Base-by-base conservation (phyloP, 2,113 vertebrate genomes). In the Vimba vimba region DNA sequence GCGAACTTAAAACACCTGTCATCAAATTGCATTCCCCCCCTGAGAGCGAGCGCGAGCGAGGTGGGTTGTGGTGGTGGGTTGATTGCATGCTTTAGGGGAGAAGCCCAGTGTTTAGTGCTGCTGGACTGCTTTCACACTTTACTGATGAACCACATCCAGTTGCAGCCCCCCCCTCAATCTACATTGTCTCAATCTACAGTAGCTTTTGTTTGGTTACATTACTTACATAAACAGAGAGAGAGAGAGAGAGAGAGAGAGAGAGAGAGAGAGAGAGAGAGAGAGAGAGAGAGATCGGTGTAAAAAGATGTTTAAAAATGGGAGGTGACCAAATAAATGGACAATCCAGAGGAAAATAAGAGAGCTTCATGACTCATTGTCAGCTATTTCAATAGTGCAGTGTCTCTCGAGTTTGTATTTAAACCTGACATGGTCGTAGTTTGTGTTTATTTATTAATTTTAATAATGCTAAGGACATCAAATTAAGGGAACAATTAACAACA, bases 71-170 rank as follows among this genome's bases (percentile, higher is more conserved):
- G n/a, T n/a, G 43, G 13, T 52, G 45, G n/a, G 27, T 4, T 68
- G 62, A 82, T 68, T 82, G 45, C 19, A 30, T 50, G 39, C 19
- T 36, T 33, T 47, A 50, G 11, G 47, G 27, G 33, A 43, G 23
- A 83, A 73, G 33, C 19, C 66, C 33, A 10, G 12, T 57, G 68
- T 73, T 59, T 55, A 43, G 45, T 39, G 74, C n/a, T 23, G 21
- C 75, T 78, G 60, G 84, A 55, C 43, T 39, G 74, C 84, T 85
- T 85, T 78, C 59, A 79, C 84, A 79, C 25, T 50, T 33, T 33
- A 60, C 76, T 80, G 43, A 75, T 80, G 78, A 82, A 78, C 30
- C 50, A 30, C 45, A 17, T 82, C 13, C 17, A 77, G 60, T 11
- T 77, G 87, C 50, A 64, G 23, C 39, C 76, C 33, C 33, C 50